Conservation (phyloP, 2,113 vertebrate species). For the Oxyura jamaicensis region DNA sequence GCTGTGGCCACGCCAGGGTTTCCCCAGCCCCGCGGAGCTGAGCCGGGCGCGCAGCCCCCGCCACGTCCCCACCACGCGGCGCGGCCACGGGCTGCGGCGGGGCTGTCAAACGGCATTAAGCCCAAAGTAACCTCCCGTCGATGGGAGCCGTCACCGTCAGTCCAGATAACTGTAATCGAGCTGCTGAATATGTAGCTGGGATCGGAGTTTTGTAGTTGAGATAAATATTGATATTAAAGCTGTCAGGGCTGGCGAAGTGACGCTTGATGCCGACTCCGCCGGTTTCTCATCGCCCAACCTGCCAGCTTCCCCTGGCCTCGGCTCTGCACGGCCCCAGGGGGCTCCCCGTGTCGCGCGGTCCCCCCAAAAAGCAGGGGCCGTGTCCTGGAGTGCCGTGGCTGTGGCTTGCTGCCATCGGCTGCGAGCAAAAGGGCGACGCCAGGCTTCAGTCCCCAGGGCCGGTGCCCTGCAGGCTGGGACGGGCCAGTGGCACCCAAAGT, state of each 20-base stretch:
- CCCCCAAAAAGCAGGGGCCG: not conserved
- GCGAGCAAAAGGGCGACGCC: not conserved
- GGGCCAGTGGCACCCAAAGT: not conserved
- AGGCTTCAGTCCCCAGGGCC: no score
- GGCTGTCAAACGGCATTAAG: not conserved
- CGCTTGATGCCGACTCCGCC: not conserved
- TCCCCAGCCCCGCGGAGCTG: not conserved
- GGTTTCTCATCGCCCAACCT: not conserved
- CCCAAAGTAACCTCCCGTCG: not conserved
- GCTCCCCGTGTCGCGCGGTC: not conserved
- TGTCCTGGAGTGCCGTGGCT: no score
- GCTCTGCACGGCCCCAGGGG: not conserved
- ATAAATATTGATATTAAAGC: conserved; percentile 70
- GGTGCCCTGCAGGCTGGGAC: no score
- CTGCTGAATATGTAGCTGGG: conserved; percentile 33
- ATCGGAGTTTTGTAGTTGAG: conserved; percentile 37
- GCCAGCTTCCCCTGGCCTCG: accelerated
- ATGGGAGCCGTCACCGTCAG: conserved; percentile 15
- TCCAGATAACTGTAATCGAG: conserved; percentile 41
- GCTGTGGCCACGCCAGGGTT: not conserved
- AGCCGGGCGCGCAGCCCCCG: not conserved
- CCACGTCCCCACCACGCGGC: accelerated
- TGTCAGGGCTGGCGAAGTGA: conserved; percentile 37
- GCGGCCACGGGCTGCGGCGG: not conserved
- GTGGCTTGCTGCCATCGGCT: no score